Evolutionary conservation across 2,888 invertebrate species (phyloP).

Genomic region (Pollenia amentaria): DNA sequence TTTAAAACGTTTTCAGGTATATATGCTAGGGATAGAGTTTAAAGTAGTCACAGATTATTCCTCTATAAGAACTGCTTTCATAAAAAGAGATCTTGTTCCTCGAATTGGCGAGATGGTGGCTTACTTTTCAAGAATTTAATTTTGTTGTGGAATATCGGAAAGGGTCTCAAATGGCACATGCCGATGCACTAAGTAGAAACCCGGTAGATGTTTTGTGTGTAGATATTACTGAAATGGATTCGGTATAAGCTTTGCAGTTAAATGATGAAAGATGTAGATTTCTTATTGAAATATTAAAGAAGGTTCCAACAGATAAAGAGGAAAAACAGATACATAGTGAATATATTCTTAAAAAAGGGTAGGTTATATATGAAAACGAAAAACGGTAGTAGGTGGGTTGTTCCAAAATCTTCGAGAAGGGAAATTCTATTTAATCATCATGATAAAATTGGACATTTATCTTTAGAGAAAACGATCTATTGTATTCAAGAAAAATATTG

Average conservation of each 20-base stretch:
- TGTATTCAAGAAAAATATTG: conserved; percentile 31
- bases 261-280: conserved; percentile 23
- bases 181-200: conserved; percentile 20
- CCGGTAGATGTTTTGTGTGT: conserved; percentile 1
- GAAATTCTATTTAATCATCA: conserved; percentile 22
- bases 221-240: conserved; percentile 16
- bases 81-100: conserved; percentile 17
- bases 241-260: no score
- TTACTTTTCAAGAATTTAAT: conserved; percentile 25
- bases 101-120: conserved; percentile 25
- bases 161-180: conserved; percentile 23
- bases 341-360: conserved; percentile 3
- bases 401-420: conserved; percentile 19
- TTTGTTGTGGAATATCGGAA: conserved; percentile 22
- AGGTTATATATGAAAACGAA: conserved; percentile 16
- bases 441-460: conserved; percentile 23
- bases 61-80: conserved; percentile 18
- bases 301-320: not conserved
- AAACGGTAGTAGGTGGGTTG: conserved; percentile 27
- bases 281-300: conserved; percentile 17
- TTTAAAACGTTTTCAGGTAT: conserved; percentile 1
- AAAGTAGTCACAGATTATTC: conserved; percentile 3
- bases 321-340: conserved; percentile 8
- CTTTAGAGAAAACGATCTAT: conserved; percentile 2
- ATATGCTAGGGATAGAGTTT: conserved; percentile 2